Conservation (phyloP, 2,113 vertebrate genomes). For the Ophiodon elongatus region DNA sequence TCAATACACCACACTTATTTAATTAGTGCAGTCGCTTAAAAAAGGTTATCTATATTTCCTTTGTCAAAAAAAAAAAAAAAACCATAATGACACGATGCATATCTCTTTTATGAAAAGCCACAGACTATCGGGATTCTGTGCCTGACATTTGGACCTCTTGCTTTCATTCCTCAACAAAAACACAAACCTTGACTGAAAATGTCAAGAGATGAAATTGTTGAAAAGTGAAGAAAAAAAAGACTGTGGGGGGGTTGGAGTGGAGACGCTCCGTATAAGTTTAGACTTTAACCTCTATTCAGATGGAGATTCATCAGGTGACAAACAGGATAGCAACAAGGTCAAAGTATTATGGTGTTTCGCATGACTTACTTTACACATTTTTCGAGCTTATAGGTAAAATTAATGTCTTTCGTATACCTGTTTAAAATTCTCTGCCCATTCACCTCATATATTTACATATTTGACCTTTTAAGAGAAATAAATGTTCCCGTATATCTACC, state of each 20-base stretch:
- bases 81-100: too few relatives aligned
- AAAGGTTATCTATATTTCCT: neutral
- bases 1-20: neutral
- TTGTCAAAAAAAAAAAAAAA: too few relatives aligned
- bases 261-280: neutral
- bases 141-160: too few relatives aligned
- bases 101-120: too few relatives aligned
- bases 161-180: too few relatives aligned
- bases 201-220: too few relatives aligned
- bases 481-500: neutral
- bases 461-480: neutral
- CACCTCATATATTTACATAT: neutral
- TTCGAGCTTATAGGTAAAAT: neutral
- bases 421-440: neutral
- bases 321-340: neutral
- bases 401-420: neutral
- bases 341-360: neutral
- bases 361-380: too few relatives aligned
- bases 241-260: too few relatives aligned
- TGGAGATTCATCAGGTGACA: neutral
- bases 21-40: neutral
- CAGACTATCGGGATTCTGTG: too few relatives aligned
- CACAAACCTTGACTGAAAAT: too few relatives aligned
- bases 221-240: too few relatives aligned
- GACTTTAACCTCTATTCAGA: neutral